A percentile compares a stretch with the other conserved stretches of the same genome.
Evolutionary conservation across 2,797 vertebrate genomes (phyloP).

Genomic region (Micrastur ruficollis): DNA sequence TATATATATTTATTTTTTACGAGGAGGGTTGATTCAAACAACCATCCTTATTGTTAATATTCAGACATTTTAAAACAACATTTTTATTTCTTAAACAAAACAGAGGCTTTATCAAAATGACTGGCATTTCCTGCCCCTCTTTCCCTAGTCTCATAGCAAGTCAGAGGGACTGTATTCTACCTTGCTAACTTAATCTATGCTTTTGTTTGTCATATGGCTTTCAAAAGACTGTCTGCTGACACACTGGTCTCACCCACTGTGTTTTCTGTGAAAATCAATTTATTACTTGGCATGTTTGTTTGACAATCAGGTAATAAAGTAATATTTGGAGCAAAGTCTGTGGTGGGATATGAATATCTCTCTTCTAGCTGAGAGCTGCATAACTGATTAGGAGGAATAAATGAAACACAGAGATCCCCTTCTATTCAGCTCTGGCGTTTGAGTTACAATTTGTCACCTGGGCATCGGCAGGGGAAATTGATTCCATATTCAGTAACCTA

Average conservation of each 20-base stretch:
- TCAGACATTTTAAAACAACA: not conserved
- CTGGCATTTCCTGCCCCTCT: not conserved
- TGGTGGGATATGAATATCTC: not conserved
- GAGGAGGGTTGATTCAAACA: not conserved
- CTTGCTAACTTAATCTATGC: not conserved
- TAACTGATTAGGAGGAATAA: not conserved
- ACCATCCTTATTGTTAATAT: not conserved
- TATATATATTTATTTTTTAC: not conserved
- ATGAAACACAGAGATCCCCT: not conserved
- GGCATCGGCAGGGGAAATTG: not conserved
- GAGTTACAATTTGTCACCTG: not conserved
- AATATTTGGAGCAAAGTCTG: not conserved
- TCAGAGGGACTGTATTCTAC: not conserved
- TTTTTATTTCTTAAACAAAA: not conserved
- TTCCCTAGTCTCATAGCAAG: not conserved
- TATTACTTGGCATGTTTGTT: slow-evolving; percentile 24
- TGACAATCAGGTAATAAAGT: slow-evolving; percentile 14
- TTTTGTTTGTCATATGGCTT: not conserved
- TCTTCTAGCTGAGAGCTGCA: not conserved
- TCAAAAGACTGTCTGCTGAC: not conserved
- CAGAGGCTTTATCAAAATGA: not conserved
- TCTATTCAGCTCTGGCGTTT: not conserved
- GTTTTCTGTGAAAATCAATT: slow-evolving; percentile 21
- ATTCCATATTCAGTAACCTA: not conserved
- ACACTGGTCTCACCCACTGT: not conserved